A percentile compares a stretch with the other conserved stretches of the same genome.
These are phyloP conservation scores for Plebejus melissa DNA, from an alignment of 2,888 invertebrate genomes.

Conservation along the genomic window DNA sequence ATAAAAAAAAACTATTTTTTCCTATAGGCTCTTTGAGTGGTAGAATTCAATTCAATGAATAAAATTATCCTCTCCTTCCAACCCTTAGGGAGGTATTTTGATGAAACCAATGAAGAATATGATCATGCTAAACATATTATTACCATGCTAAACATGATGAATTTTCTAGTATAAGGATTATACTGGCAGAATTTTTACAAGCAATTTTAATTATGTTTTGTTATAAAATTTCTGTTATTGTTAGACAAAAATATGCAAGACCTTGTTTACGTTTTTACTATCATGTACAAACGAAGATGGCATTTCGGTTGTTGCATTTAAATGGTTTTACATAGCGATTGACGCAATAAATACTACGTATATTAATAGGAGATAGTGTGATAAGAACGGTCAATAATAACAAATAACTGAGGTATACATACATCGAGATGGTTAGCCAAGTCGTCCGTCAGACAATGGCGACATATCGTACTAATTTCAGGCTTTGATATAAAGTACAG, in stretches of 20 bases:
- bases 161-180: background rate
- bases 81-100: background rate
- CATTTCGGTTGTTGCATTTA: background rate
- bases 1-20: no score
- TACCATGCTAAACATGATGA: background rate
- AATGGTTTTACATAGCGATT: background rate
- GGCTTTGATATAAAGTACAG: constrained; percentile 45
- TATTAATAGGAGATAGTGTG: constrained; percentile 31
- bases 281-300: background rate
- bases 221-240: constrained; percentile 5
- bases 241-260: constrained; percentile 16
- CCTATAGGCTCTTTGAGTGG: background rate
- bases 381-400: constrained; percentile 46
- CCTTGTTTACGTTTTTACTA: constrained; percentile 19
- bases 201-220: constrained; percentile 4
- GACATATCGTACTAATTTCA: constrained; percentile 60
- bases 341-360: constrained; percentile 11
- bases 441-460: constrained; percentile 73
- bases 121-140: background rate
- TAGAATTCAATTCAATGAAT: background rate
- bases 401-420: constrained; percentile 44
- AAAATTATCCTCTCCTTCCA: background rate
- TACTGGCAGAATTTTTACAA: background rate
- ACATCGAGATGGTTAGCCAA: constrained; percentile 46
- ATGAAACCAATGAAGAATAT: background rate